These are phyloP conservation scores for Habrosyne pyritoides DNA, from an alignment of 2,888 invertebrate species.

Conservation along the genomic window DNA sequence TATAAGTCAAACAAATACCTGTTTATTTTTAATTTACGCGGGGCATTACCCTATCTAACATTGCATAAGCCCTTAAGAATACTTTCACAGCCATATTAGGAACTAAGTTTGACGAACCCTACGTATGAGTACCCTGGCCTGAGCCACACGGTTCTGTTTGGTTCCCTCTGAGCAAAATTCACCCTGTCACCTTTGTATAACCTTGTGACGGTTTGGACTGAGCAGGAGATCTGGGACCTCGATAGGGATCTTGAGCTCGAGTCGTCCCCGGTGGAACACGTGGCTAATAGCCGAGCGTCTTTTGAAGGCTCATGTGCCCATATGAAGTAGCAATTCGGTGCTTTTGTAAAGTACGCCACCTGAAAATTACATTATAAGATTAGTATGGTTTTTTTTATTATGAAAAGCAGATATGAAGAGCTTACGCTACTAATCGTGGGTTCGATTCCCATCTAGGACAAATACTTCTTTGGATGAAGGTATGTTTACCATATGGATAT, in stretches of 20 bases:
- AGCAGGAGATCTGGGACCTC: conserved; percentile 70
- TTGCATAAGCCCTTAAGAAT: conserved; percentile 21
- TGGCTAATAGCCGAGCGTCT: conserved; percentile 51
- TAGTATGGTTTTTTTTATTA: not conserved
- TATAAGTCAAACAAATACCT: not conserved
- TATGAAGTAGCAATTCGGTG: conserved; percentile 69
- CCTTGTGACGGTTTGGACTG: conserved; percentile 63
- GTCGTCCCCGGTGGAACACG: conserved; percentile 69
- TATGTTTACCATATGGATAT: too few species aligned
- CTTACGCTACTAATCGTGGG: too few species aligned
- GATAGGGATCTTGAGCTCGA: conserved; percentile 48
- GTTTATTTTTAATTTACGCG: conserved; percentile 4
- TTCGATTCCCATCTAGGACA: too few species aligned
- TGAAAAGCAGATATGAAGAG: not conserved
- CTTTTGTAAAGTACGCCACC: conserved; percentile 68
- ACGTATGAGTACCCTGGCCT: conserved; percentile 67
- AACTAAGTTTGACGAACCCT: conserved; percentile 74
- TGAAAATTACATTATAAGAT: conserved; percentile 34
- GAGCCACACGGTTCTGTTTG: conserved; percentile 66
- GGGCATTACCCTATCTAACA: conserved; percentile 5
- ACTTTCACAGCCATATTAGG: conserved; percentile 68
- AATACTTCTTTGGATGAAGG: too few species aligned
- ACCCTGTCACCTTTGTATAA: conserved; percentile 61
- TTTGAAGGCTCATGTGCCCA: conserved; percentile 52
- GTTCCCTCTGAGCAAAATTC: conserved; percentile 68